phyloP scores from a whole-genome alignment of 1,140 invertebrate genomes.

The Eueides isabella region DNA sequence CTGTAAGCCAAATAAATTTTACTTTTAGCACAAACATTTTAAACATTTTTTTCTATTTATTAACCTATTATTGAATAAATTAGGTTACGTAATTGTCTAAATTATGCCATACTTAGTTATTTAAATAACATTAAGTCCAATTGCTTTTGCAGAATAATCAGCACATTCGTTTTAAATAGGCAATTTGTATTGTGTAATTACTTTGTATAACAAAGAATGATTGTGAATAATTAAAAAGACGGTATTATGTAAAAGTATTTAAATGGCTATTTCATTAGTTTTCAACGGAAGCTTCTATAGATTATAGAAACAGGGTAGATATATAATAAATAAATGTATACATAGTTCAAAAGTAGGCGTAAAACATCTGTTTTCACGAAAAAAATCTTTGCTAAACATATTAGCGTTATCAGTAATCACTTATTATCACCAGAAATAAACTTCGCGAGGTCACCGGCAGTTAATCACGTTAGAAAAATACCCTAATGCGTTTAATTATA shows the following conservation, averaged over 20 bases:
- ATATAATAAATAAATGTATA: neutral
- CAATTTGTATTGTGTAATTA: constrained; percentile 10
- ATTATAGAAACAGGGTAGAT: neutral
- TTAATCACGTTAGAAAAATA: constrained; percentile 35
- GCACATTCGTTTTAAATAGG: constrained; percentile 6
- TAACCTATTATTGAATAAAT: neutral
- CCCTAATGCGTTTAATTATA: constrained; percentile 16
- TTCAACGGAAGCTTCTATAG: neutral
- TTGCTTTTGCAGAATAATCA: neutral
- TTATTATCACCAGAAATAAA: constrained; percentile 39
- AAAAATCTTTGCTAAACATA: constrained; percentile 10
- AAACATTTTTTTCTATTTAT: too few relatives aligned
- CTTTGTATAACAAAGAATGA: constrained; percentile 7
- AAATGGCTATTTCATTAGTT: neutral
- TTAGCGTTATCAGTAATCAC: constrained; percentile 22
- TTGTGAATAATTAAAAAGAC: constrained; percentile 6
- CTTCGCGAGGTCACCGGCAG: constrained; percentile 34
- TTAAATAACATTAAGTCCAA: neutral
- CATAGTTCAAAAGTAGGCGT: neutral
- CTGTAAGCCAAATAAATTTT: neutral
- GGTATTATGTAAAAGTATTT: neutral
- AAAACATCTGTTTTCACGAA: neutral
- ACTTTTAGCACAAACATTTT: too few relatives aligned
- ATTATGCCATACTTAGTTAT: neutral
- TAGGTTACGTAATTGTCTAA: neutral